Conservation (phyloP, 2,797 vertebrate genomes). For the Sebastes hubbsi region DNA sequence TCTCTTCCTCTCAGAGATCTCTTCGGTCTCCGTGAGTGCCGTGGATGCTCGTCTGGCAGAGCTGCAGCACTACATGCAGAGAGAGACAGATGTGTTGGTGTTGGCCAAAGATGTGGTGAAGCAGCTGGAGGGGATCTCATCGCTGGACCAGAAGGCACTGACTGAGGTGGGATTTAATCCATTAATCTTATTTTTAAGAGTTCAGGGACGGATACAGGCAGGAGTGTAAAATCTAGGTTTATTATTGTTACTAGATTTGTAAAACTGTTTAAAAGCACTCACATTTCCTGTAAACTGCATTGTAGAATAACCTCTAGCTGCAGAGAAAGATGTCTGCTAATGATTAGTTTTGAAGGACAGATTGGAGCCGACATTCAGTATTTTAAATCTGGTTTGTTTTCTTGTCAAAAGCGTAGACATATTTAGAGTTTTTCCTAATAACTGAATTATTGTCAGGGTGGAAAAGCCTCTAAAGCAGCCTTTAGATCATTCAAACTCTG, state of each 20-base stretch:
- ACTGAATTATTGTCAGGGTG: background rate
- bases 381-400: background rate
- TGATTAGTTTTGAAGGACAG: background rate
- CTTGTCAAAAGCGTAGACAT: background rate
- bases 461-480: background rate
- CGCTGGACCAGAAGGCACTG: constrained; percentile 87
- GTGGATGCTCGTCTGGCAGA: constrained; percentile 84
- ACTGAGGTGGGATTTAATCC: constrained; percentile 79
- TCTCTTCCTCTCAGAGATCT: constrained; percentile 35
- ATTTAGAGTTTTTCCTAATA: too few relatives aligned
- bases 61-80: constrained; percentile 84
- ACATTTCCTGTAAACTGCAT: background rate
- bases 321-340: background rate
- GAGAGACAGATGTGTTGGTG: constrained; percentile 86
- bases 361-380: background rate
- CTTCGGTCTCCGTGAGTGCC: constrained; percentile 31
- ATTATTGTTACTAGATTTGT: background rate
- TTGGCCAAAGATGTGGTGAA: constrained; percentile 91
- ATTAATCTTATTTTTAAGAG: background rate
- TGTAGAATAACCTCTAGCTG: background rate
- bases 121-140: constrained; percentile 83
- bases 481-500: background rate
- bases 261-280: background rate
- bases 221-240: background rate
- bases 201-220: background rate